Percentiles rank a stretch among this genome's conserved stretches.
phyloP scores from a whole-genome alignment of 35 echinoderm and acorn worm genomes.

The Ophiothrix spiculata region DNA sequence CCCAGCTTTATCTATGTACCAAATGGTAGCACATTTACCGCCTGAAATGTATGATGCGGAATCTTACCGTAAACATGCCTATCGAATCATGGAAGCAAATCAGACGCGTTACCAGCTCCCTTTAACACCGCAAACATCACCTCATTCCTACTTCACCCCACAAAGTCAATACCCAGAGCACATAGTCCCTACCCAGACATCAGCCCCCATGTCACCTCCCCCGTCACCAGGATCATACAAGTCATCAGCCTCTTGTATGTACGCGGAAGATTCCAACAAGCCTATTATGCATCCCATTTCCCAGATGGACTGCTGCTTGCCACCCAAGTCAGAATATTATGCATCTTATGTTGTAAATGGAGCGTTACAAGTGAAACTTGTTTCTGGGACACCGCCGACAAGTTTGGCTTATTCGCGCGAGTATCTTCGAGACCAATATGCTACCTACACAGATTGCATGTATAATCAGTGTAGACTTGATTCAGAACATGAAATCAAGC shows the following conservation, averaged over 20 bases:
- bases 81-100: slow-evolving; percentile 57
- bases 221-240: slow-evolving; percentile 36
- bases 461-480: neutral
- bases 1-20: slow-evolving; percentile 80
- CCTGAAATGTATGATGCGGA: slow-evolving; percentile 88
- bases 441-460: slow-evolving; percentile 1
- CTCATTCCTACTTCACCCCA: slow-evolving; percentile 45
- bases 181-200: slow-evolving; percentile 15
- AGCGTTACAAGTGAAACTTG: slow-evolving; percentile 74
- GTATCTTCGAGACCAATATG: slow-evolving; percentile 24
- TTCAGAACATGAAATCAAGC: slow-evolving; percentile 36
- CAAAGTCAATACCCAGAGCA: slow-evolving; percentile 50
- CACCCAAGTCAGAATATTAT: slow-evolving; percentile 59
- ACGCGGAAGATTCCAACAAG: slow-evolving; percentile 34
- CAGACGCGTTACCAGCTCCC: slow-evolving; percentile 56
- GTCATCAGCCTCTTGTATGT: slow-evolving; percentile 32
- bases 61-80: slow-evolving; percentile 70
- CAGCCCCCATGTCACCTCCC: slow-evolving; percentile 37
- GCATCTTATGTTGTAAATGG: slow-evolving; percentile 76
- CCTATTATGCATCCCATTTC: neutral
- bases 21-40: slow-evolving; percentile 91
- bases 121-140: slow-evolving; percentile 71
- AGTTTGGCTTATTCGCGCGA: slow-evolving; percentile 28
- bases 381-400: slow-evolving; percentile 40
- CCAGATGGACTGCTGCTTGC: slow-evolving; percentile 38